Percentiles rank a stretch among this genome's conserved stretches.
These are phyloP conservation scores for Rhabdomys pumilio DNA, from an alignment of 2,797 vertebrate genomes.

Conservation along the genomic window DNA sequence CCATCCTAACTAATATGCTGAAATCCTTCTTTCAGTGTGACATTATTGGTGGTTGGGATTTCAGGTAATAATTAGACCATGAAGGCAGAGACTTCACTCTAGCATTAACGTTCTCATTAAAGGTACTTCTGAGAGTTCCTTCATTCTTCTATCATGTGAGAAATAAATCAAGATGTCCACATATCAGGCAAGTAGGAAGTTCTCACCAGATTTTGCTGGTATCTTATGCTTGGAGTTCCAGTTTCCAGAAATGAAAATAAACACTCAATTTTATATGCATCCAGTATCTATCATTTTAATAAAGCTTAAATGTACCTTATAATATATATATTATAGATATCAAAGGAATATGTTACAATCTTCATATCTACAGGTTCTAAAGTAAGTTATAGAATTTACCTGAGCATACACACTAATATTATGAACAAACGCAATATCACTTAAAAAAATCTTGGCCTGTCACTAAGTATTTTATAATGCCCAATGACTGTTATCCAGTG, in stretches of 20 bases:
- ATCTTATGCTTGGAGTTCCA: neutral
- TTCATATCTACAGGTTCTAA: neutral
- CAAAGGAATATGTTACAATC: neutral
- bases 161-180: neutral
- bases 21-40: neutral
- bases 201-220: neutral
- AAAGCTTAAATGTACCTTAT: neutral
- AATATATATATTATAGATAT: neutral
- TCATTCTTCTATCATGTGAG: neutral
- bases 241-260: neutral
- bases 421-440: neutral
- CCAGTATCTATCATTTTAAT: neutral
- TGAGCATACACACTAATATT: neutral
- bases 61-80: neutral
- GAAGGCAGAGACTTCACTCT: too few relatives aligned
- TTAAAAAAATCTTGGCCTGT: constrained; percentile 35
- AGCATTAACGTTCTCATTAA: neutral
- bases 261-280: neutral
- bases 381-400: constrained; percentile 20
- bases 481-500: neutral
- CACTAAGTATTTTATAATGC: neutral
- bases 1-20: neutral
- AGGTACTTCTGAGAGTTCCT: neutral
- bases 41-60: neutral
- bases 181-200: neutral